Percentiles rank a stretch among this genome's conserved stretches.
phyloP scores from a whole-genome alignment of 2,888 invertebrate genomes.

The Rotaria sp. region DNA sequence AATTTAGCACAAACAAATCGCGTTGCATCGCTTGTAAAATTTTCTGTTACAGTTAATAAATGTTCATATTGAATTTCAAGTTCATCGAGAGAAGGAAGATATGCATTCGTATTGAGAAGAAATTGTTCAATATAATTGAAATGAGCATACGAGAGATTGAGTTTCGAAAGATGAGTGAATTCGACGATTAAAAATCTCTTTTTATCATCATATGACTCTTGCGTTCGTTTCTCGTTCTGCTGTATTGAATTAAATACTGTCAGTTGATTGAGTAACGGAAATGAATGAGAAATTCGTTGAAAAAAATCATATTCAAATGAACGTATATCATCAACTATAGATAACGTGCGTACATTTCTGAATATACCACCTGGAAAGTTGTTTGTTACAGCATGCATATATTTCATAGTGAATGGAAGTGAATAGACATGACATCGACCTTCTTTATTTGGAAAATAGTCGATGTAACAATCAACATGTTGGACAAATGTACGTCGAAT shows the following conservation, averaged over 20 bases:
- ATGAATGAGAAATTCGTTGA: background rate
- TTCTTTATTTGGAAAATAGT: background rate
- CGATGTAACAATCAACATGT: background rate
- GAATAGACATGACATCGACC: background rate
- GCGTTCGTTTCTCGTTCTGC: background rate
- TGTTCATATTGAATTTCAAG: background rate
- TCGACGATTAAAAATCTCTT: background rate
- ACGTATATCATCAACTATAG: background rate
- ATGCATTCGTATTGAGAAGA: background rate
- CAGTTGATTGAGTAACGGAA: background rate
- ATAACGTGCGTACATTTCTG: background rate
- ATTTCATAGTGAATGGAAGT: background rate
- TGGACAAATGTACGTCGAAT: background rate
- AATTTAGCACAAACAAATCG: background rate
- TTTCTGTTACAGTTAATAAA: background rate
- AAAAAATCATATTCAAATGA: background rate
- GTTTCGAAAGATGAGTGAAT: background rate
- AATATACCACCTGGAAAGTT: background rate
- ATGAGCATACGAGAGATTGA: background rate
- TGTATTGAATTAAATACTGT: background rate
- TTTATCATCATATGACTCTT: background rate
- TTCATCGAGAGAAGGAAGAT: background rate
- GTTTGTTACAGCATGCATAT: background rate
- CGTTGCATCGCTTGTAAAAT: background rate
- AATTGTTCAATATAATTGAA: background rate